These are phyloP conservation scores for Hystrix cristata DNA, from an alignment of 2,113 vertebrate species.

Conservation along the genomic window DNA sequence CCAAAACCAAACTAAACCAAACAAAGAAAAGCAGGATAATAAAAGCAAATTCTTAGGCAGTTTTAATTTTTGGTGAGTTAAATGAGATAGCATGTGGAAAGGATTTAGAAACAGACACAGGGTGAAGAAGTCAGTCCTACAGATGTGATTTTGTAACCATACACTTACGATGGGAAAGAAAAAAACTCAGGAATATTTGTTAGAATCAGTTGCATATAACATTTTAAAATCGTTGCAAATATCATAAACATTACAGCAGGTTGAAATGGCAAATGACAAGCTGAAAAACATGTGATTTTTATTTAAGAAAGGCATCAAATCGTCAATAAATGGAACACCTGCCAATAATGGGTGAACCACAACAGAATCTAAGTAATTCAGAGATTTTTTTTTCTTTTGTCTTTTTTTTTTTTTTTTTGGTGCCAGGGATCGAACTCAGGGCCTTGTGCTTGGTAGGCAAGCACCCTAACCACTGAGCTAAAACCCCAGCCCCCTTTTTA, in stretches of 20 bases:
- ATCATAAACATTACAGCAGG: background rate
- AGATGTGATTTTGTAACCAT: background rate
- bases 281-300: background rate
- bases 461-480: too few species aligned
- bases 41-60: background rate
- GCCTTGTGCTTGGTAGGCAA: too few species aligned
- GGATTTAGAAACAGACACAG: background rate
- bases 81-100: background rate
- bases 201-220: background rate
- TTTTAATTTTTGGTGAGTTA: background rate
- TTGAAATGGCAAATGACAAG: background rate
- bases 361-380: background rate
- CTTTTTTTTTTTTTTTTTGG: background rate
- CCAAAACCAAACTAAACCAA: background rate
- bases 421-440: too few species aligned
- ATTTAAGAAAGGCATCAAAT: background rate
- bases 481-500: too few species aligned
- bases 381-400: background rate
- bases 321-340: background rate
- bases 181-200: background rate
- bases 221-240: background rate
- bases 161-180: background rate
- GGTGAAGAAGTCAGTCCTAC: background rate
- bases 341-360: background rate
- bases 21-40: background rate